Base-by-base conservation (phyloP, 2,113 vertebrate species). In the Epinephelus cyanopodus region DNA sequence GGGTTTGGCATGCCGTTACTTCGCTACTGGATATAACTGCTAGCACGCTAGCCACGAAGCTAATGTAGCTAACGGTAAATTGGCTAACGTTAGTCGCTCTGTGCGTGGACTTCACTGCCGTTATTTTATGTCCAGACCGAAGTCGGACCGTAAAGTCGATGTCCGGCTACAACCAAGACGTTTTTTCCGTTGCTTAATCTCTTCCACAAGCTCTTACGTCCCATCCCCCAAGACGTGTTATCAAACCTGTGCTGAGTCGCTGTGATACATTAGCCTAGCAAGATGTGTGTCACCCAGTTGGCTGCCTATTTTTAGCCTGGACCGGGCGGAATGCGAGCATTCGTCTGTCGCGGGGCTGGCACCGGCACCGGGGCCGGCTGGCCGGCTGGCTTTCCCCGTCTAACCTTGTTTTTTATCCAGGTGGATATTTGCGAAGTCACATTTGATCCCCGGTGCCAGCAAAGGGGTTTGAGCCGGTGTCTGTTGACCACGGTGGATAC, bases 281-380 rank as follows among this genome's bases (percentile, higher is more conserved):
- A 84, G 86, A 90, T 94, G 88, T 92, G 81, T 92, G 92, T 95
- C 92, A 94, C 91, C 93, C 86, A 92, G 88, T 90, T 91, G 86
- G 73, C 48, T 69, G 57, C 68, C 93, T 96, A 96, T 96, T 94
- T 94, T 92, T 96, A 96, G 91, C 90, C 48, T 4, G 86, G 65
- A 86, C 60, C 71, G 75, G 86, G 73, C 80, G 92, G 92, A 93
- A 95, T 94, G 93, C 63, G 45, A 87, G 73, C 79, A 48, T 47
- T 58, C 15, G 74, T 82, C 71, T 83, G 86, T 71, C 60, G 71
- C 76, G 23, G 61, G 81, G 69, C 76, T 81, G 86, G 73, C 84
- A 81, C 72, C 74, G 70, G 79, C 57, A 5, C 72, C 52, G 33
- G 25, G 66, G 39, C 72, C 45, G 33, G 25, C 33, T 5, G 62